Evolutionary conservation across 2,888 invertebrate genomes (phyloP).

Genomic region (Ophion ventricosus): DNA sequence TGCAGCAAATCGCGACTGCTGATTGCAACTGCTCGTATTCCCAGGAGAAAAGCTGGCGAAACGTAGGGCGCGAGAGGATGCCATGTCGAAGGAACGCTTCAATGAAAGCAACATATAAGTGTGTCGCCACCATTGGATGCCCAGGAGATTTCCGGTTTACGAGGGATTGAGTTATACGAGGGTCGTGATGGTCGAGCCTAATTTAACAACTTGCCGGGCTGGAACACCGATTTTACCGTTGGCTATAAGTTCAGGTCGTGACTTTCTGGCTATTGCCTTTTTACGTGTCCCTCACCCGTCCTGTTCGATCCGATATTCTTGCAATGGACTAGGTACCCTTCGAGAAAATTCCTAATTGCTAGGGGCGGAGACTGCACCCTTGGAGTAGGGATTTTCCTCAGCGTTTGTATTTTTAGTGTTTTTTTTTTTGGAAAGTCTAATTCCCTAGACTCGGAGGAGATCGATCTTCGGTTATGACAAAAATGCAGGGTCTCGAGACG

Average conservation of each 20-base stretch:
- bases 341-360: no score
- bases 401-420: no score
- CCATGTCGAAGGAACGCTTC: not conserved
- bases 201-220: conserved; percentile 26
- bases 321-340: not conserved
- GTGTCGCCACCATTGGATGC: conserved; percentile 13
- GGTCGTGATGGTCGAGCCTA: conserved; percentile 14
- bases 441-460: not conserved
- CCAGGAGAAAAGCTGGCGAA: conserved; percentile 6
- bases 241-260: not conserved
- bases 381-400: no score
- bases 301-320: not conserved
- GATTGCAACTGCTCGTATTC: conserved; percentile 7
- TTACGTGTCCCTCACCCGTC: not conserved
- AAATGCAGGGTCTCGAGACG: not conserved
- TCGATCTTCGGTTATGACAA: not conserved
- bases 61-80: not conserved
- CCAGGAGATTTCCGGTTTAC: conserved; percentile 28
- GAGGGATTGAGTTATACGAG: conserved; percentile 21
- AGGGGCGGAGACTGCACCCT: no score
- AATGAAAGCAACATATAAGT: conserved; percentile 5
- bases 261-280: not conserved
- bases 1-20: conserved; percentile 8
- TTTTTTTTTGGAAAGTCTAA: no score
- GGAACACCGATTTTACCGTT: not conserved